These are phyloP conservation scores for Tragelaphus eurycerus DNA, from an alignment of 2,797 vertebrate species.

Conservation along the genomic window DNA sequence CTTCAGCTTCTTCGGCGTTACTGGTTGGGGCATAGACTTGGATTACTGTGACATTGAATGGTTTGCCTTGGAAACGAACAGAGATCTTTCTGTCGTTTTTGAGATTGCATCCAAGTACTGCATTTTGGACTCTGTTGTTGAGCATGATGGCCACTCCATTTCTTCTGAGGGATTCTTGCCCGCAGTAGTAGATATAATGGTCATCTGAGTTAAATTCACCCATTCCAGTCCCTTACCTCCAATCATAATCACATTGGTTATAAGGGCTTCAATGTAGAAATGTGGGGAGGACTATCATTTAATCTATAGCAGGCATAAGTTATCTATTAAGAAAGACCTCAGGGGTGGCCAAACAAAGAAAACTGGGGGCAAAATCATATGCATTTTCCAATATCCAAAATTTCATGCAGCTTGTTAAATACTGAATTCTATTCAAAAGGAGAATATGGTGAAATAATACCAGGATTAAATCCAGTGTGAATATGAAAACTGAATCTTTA, in stretches of 20 bases:
- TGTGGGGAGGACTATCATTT: not conserved
- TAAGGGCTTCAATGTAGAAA: not conserved
- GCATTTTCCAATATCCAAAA: not conserved
- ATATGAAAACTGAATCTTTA: not conserved
- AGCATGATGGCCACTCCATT: no score
- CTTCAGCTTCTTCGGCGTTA: no score
- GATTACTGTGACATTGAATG: no score
- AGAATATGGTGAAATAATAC: not conserved
- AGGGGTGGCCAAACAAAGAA: not conserved
- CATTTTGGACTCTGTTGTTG: no score
- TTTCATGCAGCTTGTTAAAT: not conserved
- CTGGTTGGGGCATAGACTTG: no score
- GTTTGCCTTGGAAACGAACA: no score
- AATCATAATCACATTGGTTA: not conserved
- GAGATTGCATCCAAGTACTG: no score
- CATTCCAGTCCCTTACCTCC: not conserved
- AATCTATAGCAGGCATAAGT: not conserved
- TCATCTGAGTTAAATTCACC: no score
- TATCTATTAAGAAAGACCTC: not conserved
- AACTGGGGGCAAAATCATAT: not conserved
- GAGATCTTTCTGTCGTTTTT: no score
- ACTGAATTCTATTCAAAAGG: not conserved
- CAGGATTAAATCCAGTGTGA: not conserved
- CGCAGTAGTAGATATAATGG: no score
- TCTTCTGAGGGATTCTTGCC: no score